Percentiles rank a stretch among this genome's conserved stretches.
Conservation (phyloP, 1,140 invertebrate species). For the Radopholus similis region DNA sequence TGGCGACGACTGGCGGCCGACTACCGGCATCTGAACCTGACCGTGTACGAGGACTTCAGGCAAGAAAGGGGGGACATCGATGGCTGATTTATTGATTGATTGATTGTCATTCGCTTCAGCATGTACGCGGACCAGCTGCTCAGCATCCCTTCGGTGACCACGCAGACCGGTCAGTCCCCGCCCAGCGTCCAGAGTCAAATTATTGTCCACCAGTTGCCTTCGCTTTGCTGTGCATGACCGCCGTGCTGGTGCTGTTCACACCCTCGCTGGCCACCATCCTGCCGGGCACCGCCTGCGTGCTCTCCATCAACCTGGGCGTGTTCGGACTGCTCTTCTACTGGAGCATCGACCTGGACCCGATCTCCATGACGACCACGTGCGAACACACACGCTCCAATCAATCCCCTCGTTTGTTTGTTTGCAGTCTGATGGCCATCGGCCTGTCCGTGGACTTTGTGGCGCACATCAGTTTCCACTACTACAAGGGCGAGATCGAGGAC, state of each 20-base stretch:
- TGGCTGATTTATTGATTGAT: background rate
- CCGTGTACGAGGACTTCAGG: conserved; percentile 57
- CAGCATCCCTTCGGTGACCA: conserved; percentile 15
- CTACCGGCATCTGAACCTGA: conserved; percentile 54
- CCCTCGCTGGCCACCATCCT: conserved; percentile 61
- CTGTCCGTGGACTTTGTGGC: conserved; percentile 64
- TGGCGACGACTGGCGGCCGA: conserved; percentile 53
- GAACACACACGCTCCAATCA: background rate
- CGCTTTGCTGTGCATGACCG: conserved; percentile 61
- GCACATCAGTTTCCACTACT: conserved; percentile 62
- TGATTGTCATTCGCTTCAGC: conserved; percentile 15
- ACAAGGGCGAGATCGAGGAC: conserved; percentile 66
- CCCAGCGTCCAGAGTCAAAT: background rate
- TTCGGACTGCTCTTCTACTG: conserved; percentile 62
- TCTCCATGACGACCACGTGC: conserved; percentile 62
- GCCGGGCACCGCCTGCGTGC: conserved; percentile 59
- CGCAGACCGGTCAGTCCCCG: background rate
- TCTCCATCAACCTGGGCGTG: conserved; percentile 61
- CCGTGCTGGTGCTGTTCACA: conserved; percentile 62
- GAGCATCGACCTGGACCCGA: conserved; percentile 63
- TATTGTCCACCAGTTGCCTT: conserved; percentile 57
- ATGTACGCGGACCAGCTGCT: conserved; percentile 61
- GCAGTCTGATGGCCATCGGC: conserved; percentile 62
- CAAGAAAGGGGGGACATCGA: background rate
- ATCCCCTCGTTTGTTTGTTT: background rate